These are phyloP conservation scores for Scaptomyza flava DNA, from an alignment of 2,888 invertebrate genomes.

Conservation along the genomic window DNA sequence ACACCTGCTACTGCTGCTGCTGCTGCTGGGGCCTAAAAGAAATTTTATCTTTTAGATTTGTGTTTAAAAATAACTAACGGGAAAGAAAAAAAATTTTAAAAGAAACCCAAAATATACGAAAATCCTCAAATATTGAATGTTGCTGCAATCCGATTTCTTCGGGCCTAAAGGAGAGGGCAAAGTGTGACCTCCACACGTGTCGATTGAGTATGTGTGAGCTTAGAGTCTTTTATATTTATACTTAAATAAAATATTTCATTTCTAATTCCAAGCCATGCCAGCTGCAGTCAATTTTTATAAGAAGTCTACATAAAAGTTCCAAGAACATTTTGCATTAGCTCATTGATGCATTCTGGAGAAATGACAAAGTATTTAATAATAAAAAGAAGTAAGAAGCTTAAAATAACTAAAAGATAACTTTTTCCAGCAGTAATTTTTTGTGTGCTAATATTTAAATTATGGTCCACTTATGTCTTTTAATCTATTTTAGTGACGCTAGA, in stretches of 20 bases:
- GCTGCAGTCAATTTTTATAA: not conserved
- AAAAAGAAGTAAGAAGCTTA: too few relatives aligned
- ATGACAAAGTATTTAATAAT: too few relatives aligned
- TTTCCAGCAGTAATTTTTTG: not conserved
- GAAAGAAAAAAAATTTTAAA: conserved; percentile 3
- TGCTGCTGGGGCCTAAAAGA: conserved; percentile 41
- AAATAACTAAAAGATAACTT: too few relatives aligned
- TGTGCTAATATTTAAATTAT: not conserved
- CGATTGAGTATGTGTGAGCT: conserved; percentile 27
- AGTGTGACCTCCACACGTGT: conserved; percentile 20
- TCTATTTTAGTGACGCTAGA: conserved; percentile 12
- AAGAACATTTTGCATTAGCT: not conserved
- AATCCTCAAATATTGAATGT: conserved; percentile 17
- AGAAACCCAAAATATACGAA: conserved; percentile 8
- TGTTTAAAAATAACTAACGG: conserved; percentile 58
- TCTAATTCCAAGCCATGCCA: not conserved
- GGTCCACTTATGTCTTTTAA: not conserved
- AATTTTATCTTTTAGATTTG: conserved; percentile 60
- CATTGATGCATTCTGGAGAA: not conserved
- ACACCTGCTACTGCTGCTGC: conserved; percentile 38
- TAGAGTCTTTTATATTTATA: conserved; percentile 7
- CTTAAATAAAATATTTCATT: not conserved
- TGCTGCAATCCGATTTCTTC: conserved; percentile 24
- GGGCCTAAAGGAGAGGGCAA: conserved; percentile 4
- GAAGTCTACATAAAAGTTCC: not conserved